Evolutionary conservation across 2,797 vertebrate species (phyloP).

Genomic region (Sarcoramphus papa): DNA sequence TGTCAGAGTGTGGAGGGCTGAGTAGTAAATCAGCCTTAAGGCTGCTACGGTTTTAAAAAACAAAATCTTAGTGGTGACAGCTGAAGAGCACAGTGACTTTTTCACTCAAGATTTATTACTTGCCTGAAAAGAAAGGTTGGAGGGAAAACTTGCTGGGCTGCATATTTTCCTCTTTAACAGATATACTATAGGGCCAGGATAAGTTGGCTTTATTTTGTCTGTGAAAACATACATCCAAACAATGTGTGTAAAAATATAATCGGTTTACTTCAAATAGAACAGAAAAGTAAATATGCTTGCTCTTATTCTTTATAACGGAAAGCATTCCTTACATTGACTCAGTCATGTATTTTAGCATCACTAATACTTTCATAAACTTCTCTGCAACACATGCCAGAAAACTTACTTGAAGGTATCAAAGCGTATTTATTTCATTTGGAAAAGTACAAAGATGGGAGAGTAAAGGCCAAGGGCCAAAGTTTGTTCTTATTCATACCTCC

Average conservation of each 20-base stretch:
- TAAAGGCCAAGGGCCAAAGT: background rate
- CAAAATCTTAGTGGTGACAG: conserved; percentile 69
- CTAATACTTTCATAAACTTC: background rate
- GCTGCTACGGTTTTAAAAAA: conserved; percentile 43
- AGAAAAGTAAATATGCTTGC: background rate
- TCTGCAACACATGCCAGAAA: background rate
- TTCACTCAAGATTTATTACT: conserved; percentile 71
- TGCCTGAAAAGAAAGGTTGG: conserved; percentile 59
- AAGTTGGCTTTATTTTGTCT: conserved; percentile 44
- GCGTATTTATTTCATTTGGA: background rate
- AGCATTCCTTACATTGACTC: background rate
- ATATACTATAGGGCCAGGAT: conserved; percentile 4
- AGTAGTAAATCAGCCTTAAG: conserved; percentile 74
- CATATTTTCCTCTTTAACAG: conserved; percentile 67
- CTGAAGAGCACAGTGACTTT: conserved; percentile 71
- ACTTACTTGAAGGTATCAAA: background rate
- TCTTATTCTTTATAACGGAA: background rate
- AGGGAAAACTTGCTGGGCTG: conserved; percentile 61
- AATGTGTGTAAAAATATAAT: background rate
- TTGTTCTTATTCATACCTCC: background rate
- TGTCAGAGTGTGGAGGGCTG: conserved; percentile 58
- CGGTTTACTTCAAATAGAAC: conserved; percentile 2
- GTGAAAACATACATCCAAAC: conserved; percentile 17
- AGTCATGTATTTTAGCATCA: background rate
- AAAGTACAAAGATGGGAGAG: background rate